Evolutionary conservation across 2,888 invertebrate species (phyloP), one percentile per base, ranked within the genome.

Genomic region (Drosophila acutilabella): DNA sequence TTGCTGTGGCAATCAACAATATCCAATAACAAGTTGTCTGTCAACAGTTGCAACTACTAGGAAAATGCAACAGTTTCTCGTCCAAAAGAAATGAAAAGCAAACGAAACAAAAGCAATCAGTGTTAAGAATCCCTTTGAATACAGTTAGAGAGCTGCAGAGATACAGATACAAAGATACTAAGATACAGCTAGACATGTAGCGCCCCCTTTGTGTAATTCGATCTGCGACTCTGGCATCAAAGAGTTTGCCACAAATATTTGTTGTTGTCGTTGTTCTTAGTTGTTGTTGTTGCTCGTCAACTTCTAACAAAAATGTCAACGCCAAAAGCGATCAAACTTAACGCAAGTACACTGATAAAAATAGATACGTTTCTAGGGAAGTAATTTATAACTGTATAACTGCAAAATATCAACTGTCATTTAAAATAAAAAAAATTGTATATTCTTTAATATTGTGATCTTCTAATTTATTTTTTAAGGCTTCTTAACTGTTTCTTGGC

Each of bases 301-400:
- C 30, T 60, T 74, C 64, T 67, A 70, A 76, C 56, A 67, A 65
- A 81, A 69, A 74, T 83, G 86, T 82, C 86, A 88, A 82, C 88
- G 70, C 51, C 74, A 77, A 60, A 38, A 75, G 54, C 69, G 56
- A 69, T 69, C 50, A 50, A 54, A 40, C 66, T 30, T n/a, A 67
- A 41, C 54, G 16, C 26, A 36, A 44, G 40, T 36, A 36, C 36
- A 36, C 36, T 36, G 36, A 13, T 4, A 13, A 36, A 11, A 11
- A 36, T 36, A 36, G 8, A 30, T 8, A 30, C 8, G 30, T 30
- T 30, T 7, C 30, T 8, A 8, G 8, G 0, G 8, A 30, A 30
- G 0, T 30, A 8, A 8, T 26, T 26, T 26, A 1, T 26, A 26
- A 26, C 26, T 26, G 7, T 1, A 26, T n/a, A n/a, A n/a, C n/a